These are phyloP conservation scores for Zosterops lateralis DNA, from an alignment of 2,113 vertebrate genomes.

Conservation along the genomic window DNA sequence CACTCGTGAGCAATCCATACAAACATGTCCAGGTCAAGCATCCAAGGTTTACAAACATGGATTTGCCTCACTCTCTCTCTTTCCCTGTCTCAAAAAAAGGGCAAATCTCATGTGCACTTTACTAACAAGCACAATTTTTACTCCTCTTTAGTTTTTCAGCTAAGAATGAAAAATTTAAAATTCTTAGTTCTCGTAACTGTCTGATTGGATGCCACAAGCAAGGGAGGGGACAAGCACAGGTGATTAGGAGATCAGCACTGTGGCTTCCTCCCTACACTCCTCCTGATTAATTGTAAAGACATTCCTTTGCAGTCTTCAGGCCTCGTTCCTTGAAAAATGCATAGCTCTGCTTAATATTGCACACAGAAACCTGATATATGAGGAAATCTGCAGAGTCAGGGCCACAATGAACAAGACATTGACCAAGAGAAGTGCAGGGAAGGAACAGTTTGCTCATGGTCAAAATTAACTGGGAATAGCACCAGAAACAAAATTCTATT, in stretches of 20 bases:
- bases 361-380: not conserved
- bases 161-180: not conserved
- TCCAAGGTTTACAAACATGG: not conserved
- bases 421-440: not conserved
- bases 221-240: not conserved
- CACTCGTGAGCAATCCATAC: accelerated
- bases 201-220: not conserved
- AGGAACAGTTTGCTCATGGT: not conserved
- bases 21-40: not conserved
- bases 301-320: not conserved
- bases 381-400: not conserved
- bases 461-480: not conserved
- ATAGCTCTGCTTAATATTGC: not conserved
- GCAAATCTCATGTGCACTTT: not conserved
- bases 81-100: not conserved
- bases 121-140: not conserved
- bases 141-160: not conserved
- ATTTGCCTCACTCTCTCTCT: not conserved
- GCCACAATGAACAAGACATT: not conserved
- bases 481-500: not conserved
- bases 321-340: not conserved
- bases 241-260: not conserved
- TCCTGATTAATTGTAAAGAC: not conserved
- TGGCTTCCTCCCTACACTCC: not conserved
- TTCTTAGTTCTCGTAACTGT: not conserved